phyloP scores from a whole-genome alignment of 2,113 vertebrate genomes.

The Pandion haliaetus region DNA sequence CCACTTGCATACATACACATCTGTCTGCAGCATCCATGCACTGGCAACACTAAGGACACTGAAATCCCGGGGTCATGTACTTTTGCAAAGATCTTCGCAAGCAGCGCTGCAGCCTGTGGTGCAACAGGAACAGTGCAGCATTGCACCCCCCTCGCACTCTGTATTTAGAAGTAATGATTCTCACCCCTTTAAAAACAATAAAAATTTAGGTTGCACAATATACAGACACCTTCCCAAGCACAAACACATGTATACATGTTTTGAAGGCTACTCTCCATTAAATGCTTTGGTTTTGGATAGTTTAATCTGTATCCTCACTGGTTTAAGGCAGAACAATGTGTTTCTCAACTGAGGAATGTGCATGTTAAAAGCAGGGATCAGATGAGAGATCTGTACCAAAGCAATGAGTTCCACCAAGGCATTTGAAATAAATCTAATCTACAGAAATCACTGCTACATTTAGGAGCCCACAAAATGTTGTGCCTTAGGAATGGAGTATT shows the following conservation, averaged over 20 bases:
- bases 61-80: background rate
- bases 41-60: background rate
- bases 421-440: background rate
- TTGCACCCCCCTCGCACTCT: rapidly evolving
- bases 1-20: background rate
- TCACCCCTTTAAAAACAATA: background rate
- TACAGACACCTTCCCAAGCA: background rate
- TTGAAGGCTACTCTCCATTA: background rate
- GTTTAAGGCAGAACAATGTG: background rate
- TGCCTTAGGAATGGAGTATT: background rate
- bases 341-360: background rate
- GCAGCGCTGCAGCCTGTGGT: background rate
- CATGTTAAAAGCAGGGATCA: background rate
- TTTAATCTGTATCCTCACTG: background rate
- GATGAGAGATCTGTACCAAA: background rate
- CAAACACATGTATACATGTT: background rate
- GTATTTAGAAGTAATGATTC: background rate
- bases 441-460: background rate
- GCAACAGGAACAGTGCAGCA: background rate
- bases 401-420: background rate
- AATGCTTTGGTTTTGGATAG: background rate
- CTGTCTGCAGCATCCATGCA: background rate
- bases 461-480: background rate
- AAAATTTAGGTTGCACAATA: background rate
- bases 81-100: background rate